phyloP scores from a whole-genome alignment of 2,113 vertebrate genomes.

The Neogobius melanostomus region DNA sequence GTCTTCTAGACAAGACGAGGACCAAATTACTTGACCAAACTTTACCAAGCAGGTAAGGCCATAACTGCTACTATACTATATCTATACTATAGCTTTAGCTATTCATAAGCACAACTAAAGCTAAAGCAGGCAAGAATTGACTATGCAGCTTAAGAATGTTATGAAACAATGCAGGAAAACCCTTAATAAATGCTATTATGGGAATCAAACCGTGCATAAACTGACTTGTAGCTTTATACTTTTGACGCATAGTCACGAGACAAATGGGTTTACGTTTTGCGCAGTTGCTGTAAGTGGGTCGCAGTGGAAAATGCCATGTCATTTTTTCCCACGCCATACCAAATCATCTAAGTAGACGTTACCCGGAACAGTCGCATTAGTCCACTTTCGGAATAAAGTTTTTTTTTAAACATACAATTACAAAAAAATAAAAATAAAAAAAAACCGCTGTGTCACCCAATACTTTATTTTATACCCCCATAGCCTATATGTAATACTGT shows the following conservation, averaged over 20 bases:
- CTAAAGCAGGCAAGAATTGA: not conserved
- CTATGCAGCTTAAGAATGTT: not conserved
- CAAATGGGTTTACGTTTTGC: constrained; percentile 47
- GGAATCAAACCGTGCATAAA: not conserved
- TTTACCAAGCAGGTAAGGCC: constrained; percentile 40
- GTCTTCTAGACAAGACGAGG: constrained; percentile 3
- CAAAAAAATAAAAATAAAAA: too few species aligned
- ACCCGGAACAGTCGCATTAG: too few species aligned
- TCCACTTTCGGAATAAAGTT: too few species aligned
- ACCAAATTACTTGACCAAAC: not conserved
- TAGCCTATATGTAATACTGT: too few species aligned
- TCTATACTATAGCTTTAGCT: not conserved
- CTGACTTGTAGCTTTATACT: constrained; percentile 1
- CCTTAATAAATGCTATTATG: not conserved
- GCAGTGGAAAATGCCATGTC: constrained; percentile 47
- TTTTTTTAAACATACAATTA: too few species aligned
- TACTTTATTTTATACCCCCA: too few species aligned
- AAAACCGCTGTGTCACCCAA: too few species aligned
- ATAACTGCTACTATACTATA: not conserved
- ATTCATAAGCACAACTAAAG: too few species aligned
- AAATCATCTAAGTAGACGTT: not conserved
- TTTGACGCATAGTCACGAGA: constrained; percentile 65
- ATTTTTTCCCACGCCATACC: constrained; percentile 40
- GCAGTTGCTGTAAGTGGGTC: constrained; percentile 54
- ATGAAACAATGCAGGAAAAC: not conserved